Conservation (phyloP, 1,140 invertebrate species). For the Bombus sylvicola region DNA sequence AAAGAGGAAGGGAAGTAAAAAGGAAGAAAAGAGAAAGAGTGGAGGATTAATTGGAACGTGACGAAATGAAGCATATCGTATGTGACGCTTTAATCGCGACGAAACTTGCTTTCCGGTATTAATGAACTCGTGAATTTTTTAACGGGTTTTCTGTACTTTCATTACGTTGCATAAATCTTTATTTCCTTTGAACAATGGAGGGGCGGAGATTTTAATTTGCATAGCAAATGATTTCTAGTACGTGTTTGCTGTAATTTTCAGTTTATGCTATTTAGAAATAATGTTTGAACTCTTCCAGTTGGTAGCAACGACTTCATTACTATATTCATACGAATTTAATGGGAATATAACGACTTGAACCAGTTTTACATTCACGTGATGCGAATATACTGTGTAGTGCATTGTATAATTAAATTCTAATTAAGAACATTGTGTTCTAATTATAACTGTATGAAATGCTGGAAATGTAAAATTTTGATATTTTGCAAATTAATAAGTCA, state of each 20-base stretch:
- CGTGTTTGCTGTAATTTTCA: neutral
- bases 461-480: neutral
- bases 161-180: neutral
- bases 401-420: neutral
- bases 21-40: neutral
- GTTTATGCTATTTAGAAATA: neutral
- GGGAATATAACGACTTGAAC: neutral
- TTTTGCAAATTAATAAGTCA: neutral
- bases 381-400: neutral
- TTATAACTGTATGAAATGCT: neutral
- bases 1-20: neutral
- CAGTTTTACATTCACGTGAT: neutral
- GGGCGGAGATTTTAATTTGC: constrained; percentile 5
- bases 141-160: neutral
- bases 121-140: neutral
- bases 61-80: neutral
- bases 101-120: neutral
- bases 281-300: neutral
- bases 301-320: neutral
- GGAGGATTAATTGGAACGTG: neutral
- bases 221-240: neutral
- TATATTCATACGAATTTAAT: neutral
- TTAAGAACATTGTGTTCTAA: neutral
- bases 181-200: neutral
- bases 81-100: neutral